These are phyloP conservation scores for Tragulus kanchil DNA, from an alignment of 2,113 vertebrate genomes.

Conservation along the genomic window DNA sequence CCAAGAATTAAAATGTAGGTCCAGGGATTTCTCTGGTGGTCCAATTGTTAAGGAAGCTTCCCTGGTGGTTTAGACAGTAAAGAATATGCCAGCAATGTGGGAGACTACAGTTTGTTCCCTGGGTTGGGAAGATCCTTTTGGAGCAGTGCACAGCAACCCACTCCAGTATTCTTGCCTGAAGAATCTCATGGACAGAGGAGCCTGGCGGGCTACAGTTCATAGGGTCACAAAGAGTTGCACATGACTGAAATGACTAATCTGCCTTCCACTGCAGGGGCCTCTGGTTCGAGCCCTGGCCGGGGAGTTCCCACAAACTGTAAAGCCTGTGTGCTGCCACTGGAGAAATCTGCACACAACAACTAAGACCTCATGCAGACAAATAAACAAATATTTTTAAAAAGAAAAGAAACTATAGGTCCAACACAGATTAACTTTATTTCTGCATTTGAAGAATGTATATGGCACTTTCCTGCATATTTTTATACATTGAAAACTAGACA, in stretches of 20 bases:
- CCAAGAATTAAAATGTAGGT: slow-evolving; percentile 56
- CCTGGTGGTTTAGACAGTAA: background rate
- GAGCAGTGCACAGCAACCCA: background rate
- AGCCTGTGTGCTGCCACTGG: background rate
- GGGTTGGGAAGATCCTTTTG: background rate
- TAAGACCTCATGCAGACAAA: background rate
- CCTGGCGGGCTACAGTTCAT: background rate
- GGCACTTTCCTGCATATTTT: slow-evolving; percentile 81
- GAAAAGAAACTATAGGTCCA: background rate
- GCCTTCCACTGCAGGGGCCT: background rate
- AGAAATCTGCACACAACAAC: background rate
- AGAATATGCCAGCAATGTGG: background rate
- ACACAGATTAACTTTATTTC: slow-evolving; percentile 77
- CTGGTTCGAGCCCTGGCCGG: background rate
- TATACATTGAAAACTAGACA: slow-evolving; percentile 72
- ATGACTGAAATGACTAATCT: background rate
- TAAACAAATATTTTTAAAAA: background rate
- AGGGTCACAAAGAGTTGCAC: background rate
- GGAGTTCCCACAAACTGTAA: background rate
- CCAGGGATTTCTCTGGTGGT: background rate
- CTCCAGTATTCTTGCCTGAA: background rate
- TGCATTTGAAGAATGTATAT: slow-evolving; percentile 79
- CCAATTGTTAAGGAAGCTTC: background rate
- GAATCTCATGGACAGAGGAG: background rate
- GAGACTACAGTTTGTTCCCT: background rate